Base-by-base conservation (phyloP, 2,113 vertebrate genomes). In the Callithrix jacchus region DNA sequence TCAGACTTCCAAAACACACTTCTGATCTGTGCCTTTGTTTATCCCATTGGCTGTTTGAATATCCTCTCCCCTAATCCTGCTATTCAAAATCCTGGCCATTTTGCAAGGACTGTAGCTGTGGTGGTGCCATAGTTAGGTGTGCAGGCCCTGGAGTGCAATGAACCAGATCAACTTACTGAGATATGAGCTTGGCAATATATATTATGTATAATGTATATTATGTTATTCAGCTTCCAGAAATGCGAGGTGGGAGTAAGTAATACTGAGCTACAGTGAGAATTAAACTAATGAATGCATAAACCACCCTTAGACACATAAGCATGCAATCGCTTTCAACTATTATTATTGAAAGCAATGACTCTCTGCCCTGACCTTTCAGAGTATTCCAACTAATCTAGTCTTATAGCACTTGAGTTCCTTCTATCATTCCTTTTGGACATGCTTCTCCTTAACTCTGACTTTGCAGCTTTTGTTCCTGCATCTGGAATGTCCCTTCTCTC, bases 61-160 rank as follows among this genome's bases (percentile, higher is more conserved):
- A 27, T 4, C 61, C 42, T 94, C 68, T 74, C 13, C 8, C 58
- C 45, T 86, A 13, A 74, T 45, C 25, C 12, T 61, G 5, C 20
- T 52, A 2, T 64, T 47, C 52, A 18, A 56, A 40, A 20, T 68
- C n/a, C 74, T 47, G 66, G 25, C 16, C 61, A 35, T 1, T 30
- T 23, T 58, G n/a, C 56, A 71, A 32, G 40, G 66, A 45, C 40
- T 3, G 2, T 0, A 23, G 93, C 45, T 47, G 25, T 5, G 1
- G 6, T 6, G 3, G 6, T 4, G 7, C 61, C 23, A 2, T 0
- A 1, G n/a, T n/a, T 47, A 83, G 35, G 17, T 16, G 5, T 61
- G 32, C 52, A 47, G 54, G 83, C 30, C 71, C 64, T n/a, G 42
- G 23, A 40, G 18, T 3, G 7, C 2, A 4, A 71, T 11, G 73